Evolutionary conservation across 2,113 vertebrate genomes (phyloP), one percentile per base, ranked within the genome.

Genomic region (Montifringilla adamsi): DNA sequence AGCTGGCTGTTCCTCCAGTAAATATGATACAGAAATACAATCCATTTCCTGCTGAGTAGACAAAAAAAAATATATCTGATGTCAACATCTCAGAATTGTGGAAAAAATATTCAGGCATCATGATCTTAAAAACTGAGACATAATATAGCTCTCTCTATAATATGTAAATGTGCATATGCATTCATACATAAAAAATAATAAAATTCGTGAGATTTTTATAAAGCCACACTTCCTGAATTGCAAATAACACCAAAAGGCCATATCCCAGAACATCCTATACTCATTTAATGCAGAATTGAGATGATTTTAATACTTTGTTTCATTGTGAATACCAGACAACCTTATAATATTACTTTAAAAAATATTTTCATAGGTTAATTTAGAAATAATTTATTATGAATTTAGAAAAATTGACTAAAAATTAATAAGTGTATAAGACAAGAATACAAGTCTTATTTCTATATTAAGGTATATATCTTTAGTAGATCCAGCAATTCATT

Each of bases 1-100:
- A 89, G 68, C 76, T 92, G 72, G 43, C 43, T 80, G 28, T 33
- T 78, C 41, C 23, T 89, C n/a, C 53, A 58, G 86, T 73, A 92
- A 93, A 93, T 35, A 64, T 0, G 44, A 90, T 82, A 93, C 49
- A 94, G 88, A 94, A 94, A 93, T 84, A 70, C 63, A 89, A 69
- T 59, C 66, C 21, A 90, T 79, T 95, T 95, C 53, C 63, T 94
- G 88, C 88, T 47, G 59, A 90, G 37, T 66, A 74, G 83, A 85
- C 46, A 83, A 53, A 92, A 90, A 73, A 84, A 72, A 59, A 60
- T 49, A 56, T 30, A 78, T 70, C 55, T 86, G 17, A 77, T 86
- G 41, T 90, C 88, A 95, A 31, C 79, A 88, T n/a, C 44, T 72
- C 66, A 74, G 72, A 94, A 52, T 83, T 91, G 76, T 31, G 33